Percentiles rank a stretch among this genome's conserved stretches.
phyloP scores from a whole-genome alignment of 1,140 invertebrate species.

The Cyclargus thomasi region DNA sequence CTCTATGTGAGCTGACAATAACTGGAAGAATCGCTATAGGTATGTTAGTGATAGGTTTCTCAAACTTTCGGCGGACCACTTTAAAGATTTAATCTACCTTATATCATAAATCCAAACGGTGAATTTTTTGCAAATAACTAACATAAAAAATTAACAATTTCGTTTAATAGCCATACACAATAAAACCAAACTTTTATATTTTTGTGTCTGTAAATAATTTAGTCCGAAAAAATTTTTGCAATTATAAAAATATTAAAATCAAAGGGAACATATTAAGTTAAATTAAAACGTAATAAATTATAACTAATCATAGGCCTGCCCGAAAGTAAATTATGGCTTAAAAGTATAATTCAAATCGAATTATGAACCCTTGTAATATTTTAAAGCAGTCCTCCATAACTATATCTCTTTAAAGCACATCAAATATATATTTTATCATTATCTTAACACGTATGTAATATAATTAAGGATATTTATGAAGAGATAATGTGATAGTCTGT shows the following conservation, averaged over 20 bases:
- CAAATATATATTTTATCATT: conserved; percentile 11
- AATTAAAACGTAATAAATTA: not conserved
- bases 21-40: not conserved
- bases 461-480: not conserved
- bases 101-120: too few species aligned
- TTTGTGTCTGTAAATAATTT: too few species aligned
- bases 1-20: too few species aligned
- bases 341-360: not conserved
- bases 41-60: not conserved
- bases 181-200: too few species aligned
- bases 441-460: conserved; percentile 9
- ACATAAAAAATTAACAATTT: too few species aligned
- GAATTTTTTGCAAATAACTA: not conserved
- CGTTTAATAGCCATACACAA: too few species aligned
- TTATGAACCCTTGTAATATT: not conserved
- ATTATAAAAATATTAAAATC: too few species aligned
- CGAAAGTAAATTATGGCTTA: not conserved
- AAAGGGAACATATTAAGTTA: not conserved
- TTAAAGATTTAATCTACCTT: not conserved
- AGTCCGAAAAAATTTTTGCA: too few species aligned
- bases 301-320: not conserved
- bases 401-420: conserved; percentile 1
- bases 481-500: not conserved
- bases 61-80: not conserved
- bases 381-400: conserved; percentile 7